Percentiles rank a stretch among this genome's conserved stretches.
Conservation (phyloP, 1,140 invertebrate genomes). For the Nasonia vitripennis region DNA sequence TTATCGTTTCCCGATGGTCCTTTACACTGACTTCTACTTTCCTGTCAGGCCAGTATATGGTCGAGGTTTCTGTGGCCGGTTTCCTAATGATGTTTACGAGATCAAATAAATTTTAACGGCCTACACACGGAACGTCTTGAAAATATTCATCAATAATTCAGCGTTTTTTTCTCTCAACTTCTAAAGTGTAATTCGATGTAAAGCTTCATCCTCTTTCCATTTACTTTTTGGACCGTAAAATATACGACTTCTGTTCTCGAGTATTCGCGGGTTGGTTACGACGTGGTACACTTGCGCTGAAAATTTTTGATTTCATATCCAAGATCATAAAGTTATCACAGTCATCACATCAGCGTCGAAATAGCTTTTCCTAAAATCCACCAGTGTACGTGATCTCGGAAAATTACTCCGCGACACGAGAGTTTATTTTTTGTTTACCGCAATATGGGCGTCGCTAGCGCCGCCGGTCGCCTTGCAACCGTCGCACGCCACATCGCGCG, state of each 20-base stretch:
- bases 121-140: background rate
- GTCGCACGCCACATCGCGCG: too few species aligned
- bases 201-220: background rate
- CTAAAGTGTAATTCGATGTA: background rate
- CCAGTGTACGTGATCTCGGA: too few species aligned
- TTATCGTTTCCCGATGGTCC: background rate
- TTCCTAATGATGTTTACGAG: slow-evolving; percentile 34
- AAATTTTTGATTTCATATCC: too few species aligned
- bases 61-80: background rate
- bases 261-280: too few species aligned
- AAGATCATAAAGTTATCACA: too few species aligned
- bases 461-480: too few species aligned
- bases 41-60: background rate
- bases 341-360: too few species aligned
- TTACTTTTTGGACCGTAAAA: background rate
- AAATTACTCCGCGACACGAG: too few species aligned
- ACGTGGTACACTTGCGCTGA: too few species aligned
- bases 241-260: background rate
- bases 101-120: slow-evolving; percentile 37
- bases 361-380: too few species aligned
- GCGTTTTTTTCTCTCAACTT: background rate
- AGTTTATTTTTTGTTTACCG: too few species aligned
- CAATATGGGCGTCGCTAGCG: too few species aligned
- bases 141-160: background rate
- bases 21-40: slow-evolving; percentile 17